A percentile compares a stretch with the other conserved stretches of the same genome.
Evolutionary conservation across 2,797 vertebrate species (phyloP).

Genomic region (Etheostoma perlongum): DNA sequence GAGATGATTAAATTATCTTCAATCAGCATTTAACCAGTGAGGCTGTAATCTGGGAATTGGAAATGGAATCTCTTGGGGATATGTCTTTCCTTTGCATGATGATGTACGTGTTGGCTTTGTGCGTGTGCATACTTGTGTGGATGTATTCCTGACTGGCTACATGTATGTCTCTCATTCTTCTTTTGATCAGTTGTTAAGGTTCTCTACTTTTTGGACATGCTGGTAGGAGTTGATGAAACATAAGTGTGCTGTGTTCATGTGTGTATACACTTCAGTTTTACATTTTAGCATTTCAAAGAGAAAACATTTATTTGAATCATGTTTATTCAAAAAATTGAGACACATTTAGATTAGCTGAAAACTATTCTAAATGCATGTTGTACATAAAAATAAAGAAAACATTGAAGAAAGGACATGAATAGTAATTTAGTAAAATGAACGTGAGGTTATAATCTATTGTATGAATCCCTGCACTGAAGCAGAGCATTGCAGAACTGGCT

Average conservation of each 20-base stretch:
- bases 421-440: neutral
- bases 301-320: slow-evolving; percentile 12
- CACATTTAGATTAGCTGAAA: neutral
- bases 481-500: neutral
- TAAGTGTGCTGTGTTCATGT: slow-evolving; percentile 53
- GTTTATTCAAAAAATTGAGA: neutral
- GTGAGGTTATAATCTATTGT: neutral
- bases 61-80: slow-evolving; percentile 68
- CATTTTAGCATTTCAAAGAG: slow-evolving; percentile 12
- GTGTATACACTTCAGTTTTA: slow-evolving; percentile 43
- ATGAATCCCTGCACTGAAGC: slow-evolving; percentile 6
- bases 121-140: slow-evolving; percentile 30
- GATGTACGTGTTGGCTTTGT: slow-evolving; percentile 52
- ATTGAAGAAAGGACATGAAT: neutral
- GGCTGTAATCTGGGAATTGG: slow-evolving; percentile 72
- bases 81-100: slow-evolving; percentile 60
- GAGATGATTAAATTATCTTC: slow-evolving; percentile 82
- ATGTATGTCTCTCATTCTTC: slow-evolving; percentile 27
- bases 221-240: slow-evolving; percentile 52
- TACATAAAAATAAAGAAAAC: neutral
- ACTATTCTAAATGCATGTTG: neutral
- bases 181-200: slow-evolving; percentile 58
- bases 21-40: slow-evolving; percentile 78
- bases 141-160: slow-evolving; percentile 37
- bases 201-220: slow-evolving; percentile 41